These are phyloP conservation scores for Pollenia labialis DNA, from an alignment of 2,888 invertebrate genomes.

Conservation along the genomic window DNA sequence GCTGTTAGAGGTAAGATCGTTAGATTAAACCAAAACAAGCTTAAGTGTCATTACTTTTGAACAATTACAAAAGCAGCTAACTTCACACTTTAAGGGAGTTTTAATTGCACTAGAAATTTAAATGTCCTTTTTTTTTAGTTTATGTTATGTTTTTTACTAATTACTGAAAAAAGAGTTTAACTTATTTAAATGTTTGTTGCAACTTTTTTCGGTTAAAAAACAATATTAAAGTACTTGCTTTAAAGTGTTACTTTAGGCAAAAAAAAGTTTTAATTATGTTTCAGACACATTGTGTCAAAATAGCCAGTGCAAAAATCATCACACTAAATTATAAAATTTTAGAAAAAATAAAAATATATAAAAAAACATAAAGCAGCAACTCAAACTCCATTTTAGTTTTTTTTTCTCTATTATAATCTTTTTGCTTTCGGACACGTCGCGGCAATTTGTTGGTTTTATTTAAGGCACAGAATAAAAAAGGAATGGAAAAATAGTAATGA, in stretches of 20 bases:
- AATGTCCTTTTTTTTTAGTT: too few species aligned
- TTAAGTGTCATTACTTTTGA: too few species aligned
- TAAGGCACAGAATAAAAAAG: slow-evolving; percentile 30
- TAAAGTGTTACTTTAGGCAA: slow-evolving; percentile 53
- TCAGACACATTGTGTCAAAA: slow-evolving; percentile 30
- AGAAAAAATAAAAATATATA: background rate
- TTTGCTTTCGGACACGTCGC: slow-evolving; percentile 59
- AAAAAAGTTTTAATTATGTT: slow-evolving; percentile 64
- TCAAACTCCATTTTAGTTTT: slow-evolving; percentile 30
- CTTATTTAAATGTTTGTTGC: too few species aligned
- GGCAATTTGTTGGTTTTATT: slow-evolving; percentile 63
- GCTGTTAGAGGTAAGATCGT: too few species aligned
- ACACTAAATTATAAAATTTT: slow-evolving; percentile 21
- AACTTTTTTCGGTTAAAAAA: too few species aligned
- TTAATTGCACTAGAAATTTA: too few species aligned
- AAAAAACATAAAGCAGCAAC: slow-evolving; percentile 18
- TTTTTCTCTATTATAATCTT: slow-evolving; percentile 15
- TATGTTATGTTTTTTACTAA: background rate
- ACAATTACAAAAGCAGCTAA: too few species aligned
- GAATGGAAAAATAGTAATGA: slow-evolving; percentile 14
- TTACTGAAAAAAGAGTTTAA: background rate
- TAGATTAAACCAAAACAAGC: too few species aligned
- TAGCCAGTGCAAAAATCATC: background rate
- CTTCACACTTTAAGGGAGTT: too few species aligned
- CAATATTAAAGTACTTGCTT: too few species aligned